Base-by-base conservation (phyloP, 2,797 vertebrate genomes). In the Kryptolebias ocellatus region DNA sequence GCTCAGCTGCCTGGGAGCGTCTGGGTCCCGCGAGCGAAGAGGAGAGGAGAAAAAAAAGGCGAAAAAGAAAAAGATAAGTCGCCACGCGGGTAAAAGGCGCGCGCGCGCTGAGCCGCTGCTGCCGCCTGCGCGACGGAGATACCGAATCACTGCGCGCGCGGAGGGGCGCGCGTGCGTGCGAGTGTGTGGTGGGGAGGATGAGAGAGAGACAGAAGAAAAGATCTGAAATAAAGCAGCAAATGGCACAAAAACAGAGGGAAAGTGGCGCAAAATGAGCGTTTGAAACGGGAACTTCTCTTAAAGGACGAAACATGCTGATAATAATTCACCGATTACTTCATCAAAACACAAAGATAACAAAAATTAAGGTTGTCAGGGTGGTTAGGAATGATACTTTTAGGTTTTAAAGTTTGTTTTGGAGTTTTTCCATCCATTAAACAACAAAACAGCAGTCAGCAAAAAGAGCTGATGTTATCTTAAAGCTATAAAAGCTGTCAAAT, bases 21-120 rank as follows among this genome's bases (percentile, higher is more conserved):
- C 65, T 58, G 65, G 18, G 76, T 79, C 80, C 82, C 83, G 81
- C 70, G 85, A 86, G 82, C 81, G 54, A 83, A 72, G 80, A 76
- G 37, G 34, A 31, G 54, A 83, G 73, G 81, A 76, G 37, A 49
- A 31, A 50, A 24, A 14, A 42, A 39, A 42, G 20, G 20, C 20
- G 39, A 42, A 42, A 12, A 12, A 18, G 65, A 60, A 34, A 58
- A 27, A 78, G 72, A 81, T 62, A 71, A 73, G 53, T 51, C 82
- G 63, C 55, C 83, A 65, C 74, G 76, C 78, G 76, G 61, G 53
- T 18, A 53, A 57, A 24, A 24, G 20, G 20, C 49, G 78, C 14
- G 89, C 67, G 81, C 80, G 84, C 78, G 74, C 72, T 55, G 67
- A 56, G 76, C 64, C 60, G 46, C 39, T 1, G 80, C 79, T 76